Percentiles rank a stretch among this genome's conserved stretches.
Evolutionary conservation across 2,888 invertebrate species (phyloP).

Genomic region (Stramonita haemastoma): DNA sequence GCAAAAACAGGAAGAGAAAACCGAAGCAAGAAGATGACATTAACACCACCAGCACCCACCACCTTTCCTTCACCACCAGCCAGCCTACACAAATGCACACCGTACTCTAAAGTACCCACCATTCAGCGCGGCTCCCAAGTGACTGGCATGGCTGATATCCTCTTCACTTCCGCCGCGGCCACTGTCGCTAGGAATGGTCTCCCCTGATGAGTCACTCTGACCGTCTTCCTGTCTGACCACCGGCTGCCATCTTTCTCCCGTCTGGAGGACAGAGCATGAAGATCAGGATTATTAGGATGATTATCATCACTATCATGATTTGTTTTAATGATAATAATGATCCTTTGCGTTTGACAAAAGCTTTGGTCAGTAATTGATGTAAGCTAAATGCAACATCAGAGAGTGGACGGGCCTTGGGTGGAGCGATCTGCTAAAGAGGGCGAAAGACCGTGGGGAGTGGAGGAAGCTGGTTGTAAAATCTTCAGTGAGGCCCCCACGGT

Average conservation of each 20-base stretch:
- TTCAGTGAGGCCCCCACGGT: too few species aligned
- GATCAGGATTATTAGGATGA: not conserved
- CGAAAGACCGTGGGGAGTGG: too few species aligned
- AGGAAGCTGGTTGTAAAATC: too few species aligned
- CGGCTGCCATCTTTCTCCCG: constrained; percentile 21
- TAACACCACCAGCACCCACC: not conserved
- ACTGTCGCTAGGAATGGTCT: constrained; percentile 71
- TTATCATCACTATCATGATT: not conserved
- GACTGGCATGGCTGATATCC: constrained; percentile 51
- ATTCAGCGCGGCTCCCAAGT: constrained; percentile 20
- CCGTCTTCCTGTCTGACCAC: constrained; percentile 59
- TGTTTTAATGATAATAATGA: not conserved
- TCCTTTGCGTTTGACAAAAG: too few species aligned
- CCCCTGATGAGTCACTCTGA: constrained; percentile 69
- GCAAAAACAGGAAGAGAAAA: not conserved
- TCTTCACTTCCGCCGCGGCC: constrained; percentile 73
- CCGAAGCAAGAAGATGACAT: not conserved
- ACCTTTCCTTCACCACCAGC: not conserved
- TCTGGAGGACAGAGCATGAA: not conserved
- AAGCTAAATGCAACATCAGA: too few species aligned
- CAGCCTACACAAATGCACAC: not conserved
- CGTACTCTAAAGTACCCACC: not conserved
- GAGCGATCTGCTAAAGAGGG: too few species aligned
- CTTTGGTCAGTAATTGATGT: too few species aligned
- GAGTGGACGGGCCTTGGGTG: too few species aligned